Conservation (phyloP, 2,797 vertebrate species). For the Schizopygopsis pylzovi region DNA sequence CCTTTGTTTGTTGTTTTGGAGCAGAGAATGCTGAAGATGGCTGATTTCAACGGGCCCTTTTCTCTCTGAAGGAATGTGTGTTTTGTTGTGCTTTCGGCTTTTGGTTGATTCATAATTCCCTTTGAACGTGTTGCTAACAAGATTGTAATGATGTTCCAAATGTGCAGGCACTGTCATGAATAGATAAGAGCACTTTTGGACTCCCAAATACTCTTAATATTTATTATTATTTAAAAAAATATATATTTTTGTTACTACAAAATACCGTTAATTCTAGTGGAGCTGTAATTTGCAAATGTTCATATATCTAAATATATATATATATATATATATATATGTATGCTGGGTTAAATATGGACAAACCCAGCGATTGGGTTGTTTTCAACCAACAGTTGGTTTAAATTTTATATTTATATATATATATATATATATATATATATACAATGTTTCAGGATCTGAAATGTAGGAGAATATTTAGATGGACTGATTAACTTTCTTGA, state of each 20-base stretch:
- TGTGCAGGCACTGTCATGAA: constrained; percentile 3
- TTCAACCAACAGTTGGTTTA: too few species aligned
- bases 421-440: too few species aligned
- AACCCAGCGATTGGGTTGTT: too few species aligned
- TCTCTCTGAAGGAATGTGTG: constrained; percentile 17
- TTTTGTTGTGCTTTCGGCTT: constrained; percentile 27
- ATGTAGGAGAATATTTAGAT: not conserved
- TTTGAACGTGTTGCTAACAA: constrained; percentile 46
- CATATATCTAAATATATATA: too few species aligned
- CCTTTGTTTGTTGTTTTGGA: constrained; percentile 27
- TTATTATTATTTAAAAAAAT: too few species aligned
- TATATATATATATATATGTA: too few species aligned
- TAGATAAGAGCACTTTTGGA: not conserved
- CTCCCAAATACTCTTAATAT: not conserved
- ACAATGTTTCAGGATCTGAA: not conserved
- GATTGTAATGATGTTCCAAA: constrained; percentile 45
- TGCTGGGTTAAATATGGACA: too few species aligned
- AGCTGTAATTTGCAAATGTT: not conserved
- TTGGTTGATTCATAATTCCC: constrained; percentile 43
- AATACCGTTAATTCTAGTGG: not conserved
- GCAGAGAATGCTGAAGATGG: constrained; percentile 49
- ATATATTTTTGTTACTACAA: not conserved
- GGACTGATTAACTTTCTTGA: too few species aligned
- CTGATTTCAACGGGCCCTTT: constrained; percentile 37
- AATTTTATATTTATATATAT: too few species aligned